These are phyloP conservation scores for Bombus terrestris DNA, from an alignment of 1,140 invertebrate species.

Conservation along the genomic window DNA sequence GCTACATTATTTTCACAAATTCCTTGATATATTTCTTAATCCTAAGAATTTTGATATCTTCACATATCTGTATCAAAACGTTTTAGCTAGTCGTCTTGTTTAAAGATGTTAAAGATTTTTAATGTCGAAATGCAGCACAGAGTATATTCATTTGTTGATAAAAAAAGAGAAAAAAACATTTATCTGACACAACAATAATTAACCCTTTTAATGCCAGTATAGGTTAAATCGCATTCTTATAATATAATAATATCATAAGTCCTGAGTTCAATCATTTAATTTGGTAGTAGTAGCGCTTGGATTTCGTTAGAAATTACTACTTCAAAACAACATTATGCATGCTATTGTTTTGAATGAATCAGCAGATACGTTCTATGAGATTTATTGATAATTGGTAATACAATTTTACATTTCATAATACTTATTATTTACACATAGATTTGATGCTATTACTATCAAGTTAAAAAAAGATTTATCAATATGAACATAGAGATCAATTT, in stretches of 20 bases:
- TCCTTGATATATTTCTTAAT: constrained; percentile 7
- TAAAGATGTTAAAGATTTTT: constrained; percentile 32
- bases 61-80: constrained; percentile 23
- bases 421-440: not conserved
- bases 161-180: constrained; percentile 6
- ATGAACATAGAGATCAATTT: constrained; percentile 11
- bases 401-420: not conserved
- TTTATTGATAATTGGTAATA: not conserved
- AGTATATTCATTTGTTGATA: constrained; percentile 55
- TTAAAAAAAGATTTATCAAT: constrained; percentile 17
- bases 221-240: constrained; percentile 44
- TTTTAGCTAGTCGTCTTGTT: constrained; percentile 5
- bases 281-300: constrained; percentile 25
- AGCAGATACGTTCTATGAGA: not conserved
- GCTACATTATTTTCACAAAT: constrained; percentile 38
- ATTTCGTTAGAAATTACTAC: not conserved
- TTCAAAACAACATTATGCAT: not conserved
- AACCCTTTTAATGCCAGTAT: constrained; percentile 60
- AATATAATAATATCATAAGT: constrained; percentile 20
- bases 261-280: constrained; percentile 30
- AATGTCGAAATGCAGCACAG: constrained; percentile 31
- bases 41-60: constrained; percentile 22
- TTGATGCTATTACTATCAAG: constrained; percentile 15
- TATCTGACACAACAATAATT: constrained; percentile 51
- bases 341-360: not conserved